Evolutionary conservation across 2,113 vertebrate genomes (phyloP).

Genomic region (Boulengerochromis microlepis): DNA sequence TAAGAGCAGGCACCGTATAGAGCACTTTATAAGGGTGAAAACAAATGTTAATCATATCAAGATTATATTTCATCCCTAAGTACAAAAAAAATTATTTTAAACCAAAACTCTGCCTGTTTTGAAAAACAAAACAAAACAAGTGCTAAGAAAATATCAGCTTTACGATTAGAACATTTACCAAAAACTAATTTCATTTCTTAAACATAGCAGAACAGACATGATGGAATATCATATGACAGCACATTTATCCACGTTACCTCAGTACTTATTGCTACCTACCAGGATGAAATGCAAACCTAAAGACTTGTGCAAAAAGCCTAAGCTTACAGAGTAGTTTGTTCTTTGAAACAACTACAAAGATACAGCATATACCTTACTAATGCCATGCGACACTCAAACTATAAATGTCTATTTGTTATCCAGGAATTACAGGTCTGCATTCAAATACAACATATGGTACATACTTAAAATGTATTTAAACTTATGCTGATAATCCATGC

Average conservation of each 20-base stretch:
- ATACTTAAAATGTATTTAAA: not conserved
- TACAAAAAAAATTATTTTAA: not conserved
- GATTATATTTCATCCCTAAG: not conserved
- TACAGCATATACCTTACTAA: not conserved
- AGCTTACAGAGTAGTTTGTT: not conserved
- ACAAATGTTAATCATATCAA: not conserved
- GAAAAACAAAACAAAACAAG: not conserved
- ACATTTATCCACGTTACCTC: not conserved
- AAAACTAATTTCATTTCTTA: not conserved
- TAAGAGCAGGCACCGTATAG: not conserved
- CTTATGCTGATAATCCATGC: not conserved
- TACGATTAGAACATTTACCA: not conserved
- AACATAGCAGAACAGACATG: not conserved
- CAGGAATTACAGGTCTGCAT: not conserved
- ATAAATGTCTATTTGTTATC: not conserved
- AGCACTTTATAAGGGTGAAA: slow-evolving; percentile 1
- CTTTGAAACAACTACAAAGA: not conserved
- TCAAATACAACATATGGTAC: not conserved
- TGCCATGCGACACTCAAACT: slow-evolving; percentile 9
- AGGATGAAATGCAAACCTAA: slow-evolving; percentile 24
- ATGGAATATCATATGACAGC: not conserved
- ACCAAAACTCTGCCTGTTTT: not conserved
- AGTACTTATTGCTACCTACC: not conserved
- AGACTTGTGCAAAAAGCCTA: not conserved
- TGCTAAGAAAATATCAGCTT: not conserved